A percentile compares a stretch with the other conserved stretches of the same genome.
phyloP scores from a whole-genome alignment of 2,113 vertebrate species.

The Bos javanicus region DNA sequence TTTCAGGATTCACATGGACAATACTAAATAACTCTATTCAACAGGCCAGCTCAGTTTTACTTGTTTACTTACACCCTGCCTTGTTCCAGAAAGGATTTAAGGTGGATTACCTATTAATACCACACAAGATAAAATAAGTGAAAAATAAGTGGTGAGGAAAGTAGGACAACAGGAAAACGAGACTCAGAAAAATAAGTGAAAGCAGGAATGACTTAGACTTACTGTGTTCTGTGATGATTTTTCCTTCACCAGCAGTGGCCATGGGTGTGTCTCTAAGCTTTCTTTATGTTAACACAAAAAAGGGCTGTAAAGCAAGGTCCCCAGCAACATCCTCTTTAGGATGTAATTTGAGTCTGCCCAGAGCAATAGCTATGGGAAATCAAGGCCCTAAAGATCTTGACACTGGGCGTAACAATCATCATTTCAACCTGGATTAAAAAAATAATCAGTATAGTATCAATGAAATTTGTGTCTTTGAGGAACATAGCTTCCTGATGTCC shows the following conservation, averaged over 20 bases:
- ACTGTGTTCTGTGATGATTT: background rate
- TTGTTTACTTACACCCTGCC: constrained; percentile 67
- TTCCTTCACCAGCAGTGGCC: background rate
- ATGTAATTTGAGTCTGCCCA: background rate
- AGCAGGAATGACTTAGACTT: background rate
- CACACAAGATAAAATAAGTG: constrained; percentile 58
- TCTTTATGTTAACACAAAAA: background rate
- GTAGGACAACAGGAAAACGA: constrained; percentile 62
- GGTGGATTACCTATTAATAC: constrained; percentile 67
- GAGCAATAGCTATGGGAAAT: background rate
- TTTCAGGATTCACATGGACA: constrained; percentile 51
- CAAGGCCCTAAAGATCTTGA: background rate
- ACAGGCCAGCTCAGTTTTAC: constrained; percentile 46
- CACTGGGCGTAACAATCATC: background rate
- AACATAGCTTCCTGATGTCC: background rate
- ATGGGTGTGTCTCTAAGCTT: background rate
- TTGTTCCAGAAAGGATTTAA: constrained; percentile 70
- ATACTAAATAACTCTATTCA: constrained; percentile 69
- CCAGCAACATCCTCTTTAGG: background rate
- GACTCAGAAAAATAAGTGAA: constrained; percentile 53
- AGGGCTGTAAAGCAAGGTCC: background rate
- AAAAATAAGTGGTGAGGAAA: constrained; percentile 62
- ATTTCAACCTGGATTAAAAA: background rate
- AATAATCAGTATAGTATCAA: background rate
- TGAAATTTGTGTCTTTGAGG: background rate